Evolutionary conservation across 2,797 vertebrate species (phyloP).

Genomic region (Hypotaenidia philippensis): DNA sequence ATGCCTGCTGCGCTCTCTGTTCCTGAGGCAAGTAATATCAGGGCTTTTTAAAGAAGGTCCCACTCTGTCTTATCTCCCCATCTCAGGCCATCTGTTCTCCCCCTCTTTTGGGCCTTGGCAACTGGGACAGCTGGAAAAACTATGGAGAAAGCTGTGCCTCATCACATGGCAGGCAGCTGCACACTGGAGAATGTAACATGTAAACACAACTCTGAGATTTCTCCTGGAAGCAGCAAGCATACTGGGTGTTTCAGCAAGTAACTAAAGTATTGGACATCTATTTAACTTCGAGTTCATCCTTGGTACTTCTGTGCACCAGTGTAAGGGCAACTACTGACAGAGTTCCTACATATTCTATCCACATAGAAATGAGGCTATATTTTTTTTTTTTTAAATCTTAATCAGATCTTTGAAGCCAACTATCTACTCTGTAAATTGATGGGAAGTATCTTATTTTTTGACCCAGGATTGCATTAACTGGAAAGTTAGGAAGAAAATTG

Average conservation of each 20-base stretch:
- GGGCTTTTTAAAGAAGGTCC: not conserved
- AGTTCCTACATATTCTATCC: not conserved
- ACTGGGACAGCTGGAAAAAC: not conserved
- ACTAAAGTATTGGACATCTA: not conserved
- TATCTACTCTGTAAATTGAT: slow-evolving; percentile 13
- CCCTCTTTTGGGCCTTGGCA: not conserved
- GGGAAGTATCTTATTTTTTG: slow-evolving; percentile 47
- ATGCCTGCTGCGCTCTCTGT: not conserved
- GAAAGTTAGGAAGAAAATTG: slow-evolving; percentile 48
- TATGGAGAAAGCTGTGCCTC: not conserved
- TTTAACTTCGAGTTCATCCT: not conserved
- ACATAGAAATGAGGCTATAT: not conserved
- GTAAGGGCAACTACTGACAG: not conserved
- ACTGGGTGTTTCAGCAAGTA: not conserved
- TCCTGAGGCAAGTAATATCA: not conserved
- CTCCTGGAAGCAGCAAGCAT: not conserved
- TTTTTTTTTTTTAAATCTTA: not conserved
- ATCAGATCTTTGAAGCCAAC: not conserved
- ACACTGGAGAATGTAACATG: not conserved
- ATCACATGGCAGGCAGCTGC: not conserved
- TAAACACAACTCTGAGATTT: not conserved
- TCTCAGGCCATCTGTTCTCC: not conserved
- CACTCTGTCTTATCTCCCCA: not conserved
- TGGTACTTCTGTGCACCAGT: not conserved
- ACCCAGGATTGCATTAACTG: slow-evolving; percentile 15